Evolutionary conservation across 2,888 invertebrate genomes (phyloP), one percentile per base, ranked within the genome.

Genomic region (Polydrusus tereticollis): DNA sequence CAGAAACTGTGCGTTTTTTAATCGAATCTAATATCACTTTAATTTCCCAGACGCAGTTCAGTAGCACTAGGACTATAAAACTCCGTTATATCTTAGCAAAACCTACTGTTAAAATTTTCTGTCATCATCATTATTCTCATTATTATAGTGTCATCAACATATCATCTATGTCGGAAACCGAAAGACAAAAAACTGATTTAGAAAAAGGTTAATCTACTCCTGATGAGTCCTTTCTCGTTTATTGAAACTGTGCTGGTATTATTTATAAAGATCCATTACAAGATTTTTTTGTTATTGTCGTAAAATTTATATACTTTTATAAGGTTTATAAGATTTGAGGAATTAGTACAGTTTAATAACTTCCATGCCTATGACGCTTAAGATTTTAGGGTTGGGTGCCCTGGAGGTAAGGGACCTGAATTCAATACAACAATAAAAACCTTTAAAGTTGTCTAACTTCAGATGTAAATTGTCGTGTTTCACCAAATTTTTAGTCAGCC

Each of bases 151-250:
- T 60, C 60, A 60, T 60, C 41, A 41, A 20, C 29, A 36, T 58
- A 18, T 20, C 23, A 60, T 60, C 14, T 14, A 60, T 20, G n/a
- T 23, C 14, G 41, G 23, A 60, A 60, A 26, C 14, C 12, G 33
- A 20, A 43, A 12, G 1, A 43, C 38, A 43, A 33, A 16, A 47
- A 62, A 29, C 18, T 62, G 62, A 62, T 41, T 47, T 47, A n/a
- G 18, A 62, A 62, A 62, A 62, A 55, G 45, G 47, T 29, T 62
- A 62, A 62, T 62, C 29, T 16, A 18, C 45, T 62, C 23, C 45
- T 62, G 41, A 62, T 47, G 47, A 12, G 29, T 16, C 12, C 6
- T 41, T 41, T 41, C 41, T 41, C 16, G 6, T 41, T 41, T 41
- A 14, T 41, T 16, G 14, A 41, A 41, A 41, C 0, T 41, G 16